Conservation (phyloP, 2,797 vertebrate genomes). For the Tapera naevia region DNA sequence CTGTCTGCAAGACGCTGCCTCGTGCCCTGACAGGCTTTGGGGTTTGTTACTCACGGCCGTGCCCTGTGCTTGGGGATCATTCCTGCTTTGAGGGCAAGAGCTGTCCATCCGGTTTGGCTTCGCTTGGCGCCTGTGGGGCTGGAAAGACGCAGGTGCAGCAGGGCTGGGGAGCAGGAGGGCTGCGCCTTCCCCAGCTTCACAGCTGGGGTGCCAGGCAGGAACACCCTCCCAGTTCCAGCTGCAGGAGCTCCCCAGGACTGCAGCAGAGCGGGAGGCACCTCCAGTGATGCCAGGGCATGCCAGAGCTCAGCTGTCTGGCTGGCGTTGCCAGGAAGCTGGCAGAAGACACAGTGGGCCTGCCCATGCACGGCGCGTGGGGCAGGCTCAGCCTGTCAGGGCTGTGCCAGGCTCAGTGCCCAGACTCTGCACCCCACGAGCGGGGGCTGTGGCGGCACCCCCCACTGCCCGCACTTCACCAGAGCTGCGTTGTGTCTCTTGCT, state of each 20-base stretch:
- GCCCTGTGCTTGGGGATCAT: background rate
- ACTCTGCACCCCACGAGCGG: rapidly evolving
- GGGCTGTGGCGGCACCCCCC: background rate
- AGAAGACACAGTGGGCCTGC: background rate
- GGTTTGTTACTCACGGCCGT: conserved; percentile 9
- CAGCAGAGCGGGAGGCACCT: background rate
- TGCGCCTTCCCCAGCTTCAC: rapidly evolving
- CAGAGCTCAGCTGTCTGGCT: rapidly evolving
- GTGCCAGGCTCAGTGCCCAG: rapidly evolving
- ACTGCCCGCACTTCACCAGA: background rate
- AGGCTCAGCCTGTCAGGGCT: background rate
- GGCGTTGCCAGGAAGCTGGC: rapidly evolving
- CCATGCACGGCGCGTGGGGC: rapidly evolving
- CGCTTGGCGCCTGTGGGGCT: background rate
- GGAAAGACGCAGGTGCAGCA: background rate
- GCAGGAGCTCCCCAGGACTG: rapidly evolving
- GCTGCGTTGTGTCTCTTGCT: background rate
- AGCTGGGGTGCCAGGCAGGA: background rate
- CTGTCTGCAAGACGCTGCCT: background rate
- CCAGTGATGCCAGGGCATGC: rapidly evolving
- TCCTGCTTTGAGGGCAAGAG: background rate
- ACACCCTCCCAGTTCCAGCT: rapidly evolving
- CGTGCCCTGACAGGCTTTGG: conserved; percentile 19
- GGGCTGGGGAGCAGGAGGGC: background rate
- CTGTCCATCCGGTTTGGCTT: conserved; percentile 14